Conservation (phyloP, 2,888 invertebrate genomes). For the Agrotis clavis region DNA sequence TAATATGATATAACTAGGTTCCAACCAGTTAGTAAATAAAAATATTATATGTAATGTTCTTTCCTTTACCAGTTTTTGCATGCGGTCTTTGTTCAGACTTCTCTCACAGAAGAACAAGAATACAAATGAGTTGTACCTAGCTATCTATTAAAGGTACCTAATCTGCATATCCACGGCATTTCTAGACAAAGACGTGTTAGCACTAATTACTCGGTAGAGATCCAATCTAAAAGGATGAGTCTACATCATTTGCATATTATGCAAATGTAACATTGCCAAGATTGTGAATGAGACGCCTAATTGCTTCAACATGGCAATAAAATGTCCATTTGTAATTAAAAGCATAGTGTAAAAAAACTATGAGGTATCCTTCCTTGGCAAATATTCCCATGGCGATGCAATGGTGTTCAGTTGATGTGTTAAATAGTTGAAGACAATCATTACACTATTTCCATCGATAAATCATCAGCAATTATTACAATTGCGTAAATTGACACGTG, state of each 20-base stretch:
- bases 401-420: conserved; percentile 16
- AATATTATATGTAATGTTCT: neutral
- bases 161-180: conserved; percentile 25
- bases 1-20: too few relatives aligned
- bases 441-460: conserved; percentile 33
- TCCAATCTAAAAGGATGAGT: conserved; percentile 41
- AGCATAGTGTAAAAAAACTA: conserved; percentile 5
- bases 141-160: neutral
- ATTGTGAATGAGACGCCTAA: conserved; percentile 32
- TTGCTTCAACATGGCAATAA: conserved; percentile 32
- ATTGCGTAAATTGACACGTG: conserved; percentile 52
- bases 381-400: conserved; percentile 36
- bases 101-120: conserved; percentile 15
- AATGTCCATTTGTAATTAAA: conserved; percentile 27
- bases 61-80: neutral
- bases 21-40: neutral
- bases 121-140: neutral
- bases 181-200: conserved; percentile 39
- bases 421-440: conserved; percentile 19
- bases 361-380: conserved; percentile 14
- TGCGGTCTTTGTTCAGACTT: conserved; percentile 10
- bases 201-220: conserved; percentile 33
- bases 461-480: conserved; percentile 24
- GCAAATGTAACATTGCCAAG: conserved; percentile 25
- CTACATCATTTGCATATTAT: conserved; percentile 36